A percentile compares a stretch with the other conserved stretches of the same genome.
phyloP scores from a whole-genome alignment of 2,888 invertebrate genomes.

The Apamea anceps region DNA sequence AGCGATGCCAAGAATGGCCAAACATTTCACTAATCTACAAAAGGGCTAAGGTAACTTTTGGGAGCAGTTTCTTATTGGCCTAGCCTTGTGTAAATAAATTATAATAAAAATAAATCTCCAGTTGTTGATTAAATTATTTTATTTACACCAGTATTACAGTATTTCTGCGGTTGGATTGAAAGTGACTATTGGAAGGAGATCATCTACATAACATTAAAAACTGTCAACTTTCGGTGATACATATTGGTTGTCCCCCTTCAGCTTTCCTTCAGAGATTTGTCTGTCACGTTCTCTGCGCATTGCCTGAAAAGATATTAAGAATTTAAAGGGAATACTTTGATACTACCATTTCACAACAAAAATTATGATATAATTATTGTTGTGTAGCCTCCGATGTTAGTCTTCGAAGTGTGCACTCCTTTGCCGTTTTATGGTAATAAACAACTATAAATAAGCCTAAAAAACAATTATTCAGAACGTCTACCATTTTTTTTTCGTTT shows the following conservation, averaged over 20 bases:
- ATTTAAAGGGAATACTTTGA: background rate
- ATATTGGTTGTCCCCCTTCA: slow-evolving; percentile 90
- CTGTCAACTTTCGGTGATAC: slow-evolving; percentile 91
- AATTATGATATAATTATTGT: background rate
- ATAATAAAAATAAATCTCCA: background rate
- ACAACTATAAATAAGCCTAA: background rate
- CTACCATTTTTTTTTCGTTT: background rate
- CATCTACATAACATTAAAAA: slow-evolving; percentile 75
- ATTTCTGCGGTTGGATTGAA: slow-evolving; percentile 41
- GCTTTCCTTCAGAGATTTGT: slow-evolving; percentile 92
- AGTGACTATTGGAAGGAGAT: slow-evolving; percentile 43
- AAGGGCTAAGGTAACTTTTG: background rate
- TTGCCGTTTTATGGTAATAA: background rate
- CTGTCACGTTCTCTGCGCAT: slow-evolving; percentile 92
- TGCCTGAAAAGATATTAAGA: slow-evolving; percentile 74
- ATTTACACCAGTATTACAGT: slow-evolving; percentile 59
- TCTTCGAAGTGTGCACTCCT: background rate
- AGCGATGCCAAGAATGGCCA: background rate
- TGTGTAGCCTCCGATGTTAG: background rate
- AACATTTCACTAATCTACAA: background rate
- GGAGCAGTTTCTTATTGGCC: background rate
- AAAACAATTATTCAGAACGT: background rate
- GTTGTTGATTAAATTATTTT: slow-evolving; percentile 53
- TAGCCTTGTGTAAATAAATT: background rate
- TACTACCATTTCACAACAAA: background rate